Evolutionary conservation across 2,888 invertebrate species (phyloP), one percentile per base, ranked within the genome.

Genomic region (Polylopha cassiicola): DNA sequence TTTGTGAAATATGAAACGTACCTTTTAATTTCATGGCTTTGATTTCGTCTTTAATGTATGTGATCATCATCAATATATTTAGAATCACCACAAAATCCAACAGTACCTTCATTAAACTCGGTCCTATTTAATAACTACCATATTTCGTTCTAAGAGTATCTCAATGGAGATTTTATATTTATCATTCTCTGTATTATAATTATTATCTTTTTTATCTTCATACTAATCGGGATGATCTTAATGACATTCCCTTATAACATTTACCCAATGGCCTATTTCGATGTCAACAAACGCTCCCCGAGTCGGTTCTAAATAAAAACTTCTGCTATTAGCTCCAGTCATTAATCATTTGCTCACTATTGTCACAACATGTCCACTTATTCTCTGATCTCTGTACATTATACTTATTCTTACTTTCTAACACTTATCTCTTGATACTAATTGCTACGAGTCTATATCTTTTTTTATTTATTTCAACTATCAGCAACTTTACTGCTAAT

Each of bases 321-420:
- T 46, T 50, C 51, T 63, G 62, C 73, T 73, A 79, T 80, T 75
- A 77, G 65, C 59, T 61, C 55, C 55, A 46, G 42, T 48, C 81
- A 80, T 84, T 76, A 73, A 81, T 84, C 82, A 84, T 71, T 51
- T 62, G 47, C 55, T 61, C 62, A 63, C 67, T 68, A 65, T 61
- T 77, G 81, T 81, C 81, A 79, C 63, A 75, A 75, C 73, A 75
- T 59, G 64, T 75, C 74, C 63, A 65, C 70, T 56, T 53, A 59
- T 50, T 71, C 76, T 76, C 64, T 73, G 78, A 78, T 81, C 78
- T 76, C 53, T 29, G 60, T 61, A 62, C 64, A 55, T 65, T 68
- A 64, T 68, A 58, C 61, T 58, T 61, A 53, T n/a, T n/a, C n/a
- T n/a, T 58, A 57, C 59, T 63, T 56, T 61, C 61, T 53, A 60